phyloP scores from a whole-genome alignment of 2,888 invertebrate species.

The Amorpha juglandis region DNA sequence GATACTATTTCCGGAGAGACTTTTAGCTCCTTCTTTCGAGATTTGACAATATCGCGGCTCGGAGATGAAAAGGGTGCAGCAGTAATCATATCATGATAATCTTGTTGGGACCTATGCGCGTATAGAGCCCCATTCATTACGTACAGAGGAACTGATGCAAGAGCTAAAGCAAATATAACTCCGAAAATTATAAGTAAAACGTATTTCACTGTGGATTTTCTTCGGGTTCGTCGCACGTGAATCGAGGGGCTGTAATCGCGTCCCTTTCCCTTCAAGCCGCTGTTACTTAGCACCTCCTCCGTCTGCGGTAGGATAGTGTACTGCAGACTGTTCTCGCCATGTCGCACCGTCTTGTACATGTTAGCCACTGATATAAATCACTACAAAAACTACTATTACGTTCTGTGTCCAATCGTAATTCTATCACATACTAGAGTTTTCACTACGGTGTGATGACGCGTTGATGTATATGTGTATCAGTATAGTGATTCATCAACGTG shows the following conservation, averaged over 20 bases:
- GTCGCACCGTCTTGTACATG: constrained; percentile 91
- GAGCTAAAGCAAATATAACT: constrained; percentile 61
- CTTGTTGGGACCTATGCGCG: constrained; percentile 55
- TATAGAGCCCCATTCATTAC: constrained; percentile 66
- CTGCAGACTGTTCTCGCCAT: constrained; percentile 89
- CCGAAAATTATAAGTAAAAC: constrained; percentile 67
- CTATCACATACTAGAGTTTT: constrained; percentile 72
- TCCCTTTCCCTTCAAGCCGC: constrained; percentile 83
- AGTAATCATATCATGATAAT: constrained; percentile 53
- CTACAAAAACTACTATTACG: constrained; percentile 65
- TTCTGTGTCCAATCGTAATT: constrained; percentile 54
- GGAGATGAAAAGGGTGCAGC: constrained; percentile 58
- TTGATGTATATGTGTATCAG: constrained; percentile 47
- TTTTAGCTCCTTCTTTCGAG: constrained; percentile 73
- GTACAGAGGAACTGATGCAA: constrained; percentile 68
- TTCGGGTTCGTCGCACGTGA: constrained; percentile 67
- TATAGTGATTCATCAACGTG: constrained; percentile 58
- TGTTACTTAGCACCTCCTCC: constrained; percentile 86
- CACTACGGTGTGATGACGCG: constrained; percentile 39
- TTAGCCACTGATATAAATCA: constrained; percentile 60
- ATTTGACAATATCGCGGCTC: constrained; percentile 62
- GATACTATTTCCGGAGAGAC: constrained; percentile 58
- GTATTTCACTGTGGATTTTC: constrained; percentile 69
- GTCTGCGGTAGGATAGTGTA: constrained; percentile 90
- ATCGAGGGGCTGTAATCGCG: constrained; percentile 80